Base-by-base conservation (phyloP, 2,888 invertebrate genomes). In the Crossocerus cetratus region DNA sequence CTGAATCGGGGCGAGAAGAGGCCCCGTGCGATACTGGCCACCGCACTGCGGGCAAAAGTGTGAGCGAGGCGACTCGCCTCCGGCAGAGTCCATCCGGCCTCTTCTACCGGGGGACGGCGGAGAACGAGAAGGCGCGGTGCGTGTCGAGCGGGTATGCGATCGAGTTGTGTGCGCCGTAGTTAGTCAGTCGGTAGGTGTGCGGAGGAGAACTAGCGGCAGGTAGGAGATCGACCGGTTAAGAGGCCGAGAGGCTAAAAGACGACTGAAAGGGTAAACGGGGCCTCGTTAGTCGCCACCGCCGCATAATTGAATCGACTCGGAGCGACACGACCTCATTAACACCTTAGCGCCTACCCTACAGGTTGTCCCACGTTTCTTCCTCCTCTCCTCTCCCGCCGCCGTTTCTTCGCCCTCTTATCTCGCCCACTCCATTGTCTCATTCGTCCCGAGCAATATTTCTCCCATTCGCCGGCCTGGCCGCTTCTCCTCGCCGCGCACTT, bases 271-370 rank as follows among this genome's bases (percentile, higher is more conserved):
- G 85, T 86, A 87, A 86, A 84, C 86, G 84, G 85, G 86, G 86
- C 86, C 87, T 87, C 89, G 89, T 89, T 89, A 89, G 86, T 85
- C 85, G 85, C 85, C 86, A 86, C 87, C 85, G 83, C 79, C 85
- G 89, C 89, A 89, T 89, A 89, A 89, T 89, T 89, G 88, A 89
- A 89, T 89, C 89, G 88, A 87, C 88, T 88, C 85, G 85, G 86
- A 88, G 86, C 89, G 89, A 90, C 90, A 90, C 89, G 89, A 90
- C 89, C 90, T 90, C 90, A 89, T 90, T 90, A 90, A 90, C 90
- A 90, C 90, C 89, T 90, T 86, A 86, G 86, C 86, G 87, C 87
- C 86, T 84, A 82, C 84, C 80, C 87, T 89, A 89, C 89, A 89
- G 88, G 87, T 86, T 88, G 85, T 86, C 87, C 87, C 87, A 88